Evolutionary conservation across 2,888 invertebrate genomes (phyloP).

Genomic region (Bimastos eiseni): DNA sequence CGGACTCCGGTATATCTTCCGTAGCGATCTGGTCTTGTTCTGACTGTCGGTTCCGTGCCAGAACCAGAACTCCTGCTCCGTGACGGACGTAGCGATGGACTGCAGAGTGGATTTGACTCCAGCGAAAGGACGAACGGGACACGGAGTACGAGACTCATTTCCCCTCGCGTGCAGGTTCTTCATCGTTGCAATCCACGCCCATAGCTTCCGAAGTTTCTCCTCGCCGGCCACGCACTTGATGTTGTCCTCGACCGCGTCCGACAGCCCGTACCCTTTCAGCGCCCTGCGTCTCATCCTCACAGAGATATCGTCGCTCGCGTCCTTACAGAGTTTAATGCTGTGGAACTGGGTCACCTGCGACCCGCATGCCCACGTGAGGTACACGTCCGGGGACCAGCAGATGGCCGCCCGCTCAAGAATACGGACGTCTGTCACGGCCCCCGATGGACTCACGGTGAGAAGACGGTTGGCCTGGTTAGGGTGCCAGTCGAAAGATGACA

Average conservation of each 20-base stretch:
- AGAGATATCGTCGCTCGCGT: conserved; percentile 73
- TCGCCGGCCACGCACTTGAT: conserved; percentile 65
- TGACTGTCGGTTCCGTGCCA: conserved; percentile 45
- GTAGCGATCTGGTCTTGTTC: conserved; percentile 32
- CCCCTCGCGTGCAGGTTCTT: not conserved
- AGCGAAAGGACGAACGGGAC: not conserved
- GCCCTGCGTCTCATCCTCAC: conserved; percentile 75
- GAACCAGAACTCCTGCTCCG: conserved; percentile 35
- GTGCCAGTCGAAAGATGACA: conserved; percentile 87
- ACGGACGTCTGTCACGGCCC: conserved; percentile 73
- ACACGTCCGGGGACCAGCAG: conserved; percentile 74
- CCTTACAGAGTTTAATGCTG: conserved; percentile 60
- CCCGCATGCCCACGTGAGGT: conserved; percentile 77
- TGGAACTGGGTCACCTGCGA: conserved; percentile 71
- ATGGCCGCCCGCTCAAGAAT: conserved; percentile 81
- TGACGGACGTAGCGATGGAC: not conserved
- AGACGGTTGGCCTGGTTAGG: conserved; percentile 78
- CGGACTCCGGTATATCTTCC: conserved; percentile 51
- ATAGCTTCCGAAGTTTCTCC: conserved; percentile 74
- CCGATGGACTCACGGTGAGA: conserved; percentile 71
- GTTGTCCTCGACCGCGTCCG: conserved; percentile 52
- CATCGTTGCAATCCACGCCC: conserved; percentile 75
- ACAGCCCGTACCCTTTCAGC: conserved; percentile 76
- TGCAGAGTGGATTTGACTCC: conserved; percentile 31
- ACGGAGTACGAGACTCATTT: not conserved